These are phyloP conservation scores for Eueides isabella DNA, from an alignment of 1,140 invertebrate genomes.

Conservation along the genomic window DNA sequence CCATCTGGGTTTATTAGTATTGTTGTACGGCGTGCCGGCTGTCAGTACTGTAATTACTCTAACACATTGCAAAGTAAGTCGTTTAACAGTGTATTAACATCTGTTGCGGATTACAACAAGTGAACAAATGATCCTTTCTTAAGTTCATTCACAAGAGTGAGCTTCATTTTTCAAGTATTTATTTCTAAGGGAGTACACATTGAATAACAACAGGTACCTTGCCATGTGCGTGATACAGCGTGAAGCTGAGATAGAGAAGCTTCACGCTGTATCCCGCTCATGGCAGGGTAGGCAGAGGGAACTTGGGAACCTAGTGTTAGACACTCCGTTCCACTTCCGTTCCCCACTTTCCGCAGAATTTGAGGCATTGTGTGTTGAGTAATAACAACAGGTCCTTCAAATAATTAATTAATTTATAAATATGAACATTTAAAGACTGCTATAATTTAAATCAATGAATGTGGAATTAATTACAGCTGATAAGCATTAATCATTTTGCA, in stretches of 20 bases:
- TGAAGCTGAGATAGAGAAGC: no score
- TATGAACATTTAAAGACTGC: no score
- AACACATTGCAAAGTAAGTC: slow-evolving; percentile 75
- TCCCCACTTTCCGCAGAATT: no score
- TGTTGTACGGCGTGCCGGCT: slow-evolving; percentile 72
- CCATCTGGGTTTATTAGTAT: slow-evolving; percentile 68
- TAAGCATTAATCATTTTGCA: slow-evolving; percentile 68
- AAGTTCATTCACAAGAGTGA: neutral
- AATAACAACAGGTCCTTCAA: no score
- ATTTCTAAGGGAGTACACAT: neutral
- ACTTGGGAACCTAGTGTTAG: no score
- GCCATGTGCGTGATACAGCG: no score
- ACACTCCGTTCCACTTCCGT: no score
- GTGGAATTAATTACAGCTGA: slow-evolving; percentile 54
- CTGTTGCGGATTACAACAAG: slow-evolving; percentile 18
- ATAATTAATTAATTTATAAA: no score
- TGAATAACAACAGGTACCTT: neutral
- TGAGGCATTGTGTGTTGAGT: no score
- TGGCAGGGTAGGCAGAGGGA: no score
- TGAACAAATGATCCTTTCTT: slow-evolving; percentile 19
- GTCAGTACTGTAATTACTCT: slow-evolving; percentile 69
- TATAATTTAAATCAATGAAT: neutral
- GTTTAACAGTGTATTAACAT: slow-evolving; percentile 31
- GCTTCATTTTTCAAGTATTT: neutral
- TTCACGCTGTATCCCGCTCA: no score